Percentiles rank a stretch among this genome's conserved stretches.
Evolutionary conservation across 2,113 vertebrate genomes (phyloP).

Genomic region (Tonatia bakeri): DNA sequence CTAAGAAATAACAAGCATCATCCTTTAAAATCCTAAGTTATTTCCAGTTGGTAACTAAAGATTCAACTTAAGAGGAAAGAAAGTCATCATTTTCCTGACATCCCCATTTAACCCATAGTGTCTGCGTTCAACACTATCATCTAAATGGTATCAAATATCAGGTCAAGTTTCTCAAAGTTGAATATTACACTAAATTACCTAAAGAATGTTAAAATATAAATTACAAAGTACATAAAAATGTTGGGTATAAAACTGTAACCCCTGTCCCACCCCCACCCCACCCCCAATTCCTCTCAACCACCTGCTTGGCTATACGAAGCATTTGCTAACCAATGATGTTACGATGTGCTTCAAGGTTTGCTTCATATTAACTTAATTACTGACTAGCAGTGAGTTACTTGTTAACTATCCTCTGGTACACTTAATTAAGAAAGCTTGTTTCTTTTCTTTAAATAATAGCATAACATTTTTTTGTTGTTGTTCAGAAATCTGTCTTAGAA

Average conservation of each 20-base stretch:
- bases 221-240: not conserved
- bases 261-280: not conserved
- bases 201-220: conserved; percentile 3
- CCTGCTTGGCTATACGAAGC: not conserved
- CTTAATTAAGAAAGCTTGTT: not conserved
- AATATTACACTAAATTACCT: conserved; percentile 4
- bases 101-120: not conserved
- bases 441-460: conserved; percentile 7
- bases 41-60: conserved; percentile 1
- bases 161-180: conserved; percentile 1
- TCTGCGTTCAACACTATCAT: not conserved
- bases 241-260: not conserved
- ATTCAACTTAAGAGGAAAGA: not conserved
- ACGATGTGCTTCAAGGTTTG: not conserved
- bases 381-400: not conserved
- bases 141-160: not conserved
- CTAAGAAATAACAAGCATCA: conserved; percentile 78
- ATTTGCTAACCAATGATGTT: not conserved
- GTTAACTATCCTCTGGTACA: not conserved
- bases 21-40: conserved; percentile 44
- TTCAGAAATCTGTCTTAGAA: not conserved
- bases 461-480: not conserved
- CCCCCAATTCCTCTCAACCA: not conserved
- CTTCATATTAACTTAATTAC: not conserved
- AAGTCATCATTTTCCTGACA: not conserved